Evolutionary conservation across 1,140 invertebrate genomes (phyloP).

Genomic region (Drosophila guanche): DNA sequence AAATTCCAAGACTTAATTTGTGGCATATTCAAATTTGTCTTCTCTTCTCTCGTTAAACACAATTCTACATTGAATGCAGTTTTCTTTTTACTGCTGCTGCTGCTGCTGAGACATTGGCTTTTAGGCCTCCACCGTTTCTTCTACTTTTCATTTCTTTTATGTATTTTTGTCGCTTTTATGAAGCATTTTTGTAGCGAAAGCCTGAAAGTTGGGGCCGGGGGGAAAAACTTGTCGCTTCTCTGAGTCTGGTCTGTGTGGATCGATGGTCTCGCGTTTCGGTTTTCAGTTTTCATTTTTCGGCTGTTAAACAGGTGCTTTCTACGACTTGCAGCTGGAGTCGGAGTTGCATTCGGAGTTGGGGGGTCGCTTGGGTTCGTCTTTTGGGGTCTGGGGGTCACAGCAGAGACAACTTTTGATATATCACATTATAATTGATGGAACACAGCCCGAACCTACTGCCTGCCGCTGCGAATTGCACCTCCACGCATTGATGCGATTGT

Average conservation of each 20-base stretch:
- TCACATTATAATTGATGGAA: constrained; percentile 77
- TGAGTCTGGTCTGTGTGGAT: too few relatives aligned
- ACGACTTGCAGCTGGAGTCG: constrained; percentile 17
- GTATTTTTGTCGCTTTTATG: constrained; percentile 63
- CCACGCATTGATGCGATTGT: constrained; percentile 49
- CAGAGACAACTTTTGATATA: constrained; percentile 66
- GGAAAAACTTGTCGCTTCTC: constrained; percentile 70
- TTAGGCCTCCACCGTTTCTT: constrained; percentile 36
- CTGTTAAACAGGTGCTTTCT: constrained; percentile 76
- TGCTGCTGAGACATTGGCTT: constrained; percentile 2
- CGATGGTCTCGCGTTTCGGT: constrained; percentile 31
- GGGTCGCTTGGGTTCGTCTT: constrained; percentile 4
- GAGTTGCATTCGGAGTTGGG: constrained; percentile 7
- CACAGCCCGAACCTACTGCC: constrained; percentile 10
- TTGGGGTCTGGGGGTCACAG: constrained; percentile 32
- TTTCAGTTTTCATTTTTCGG: constrained; percentile 47
- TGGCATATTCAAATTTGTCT: constrained; percentile 66
- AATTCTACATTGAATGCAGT: constrained; percentile 64
- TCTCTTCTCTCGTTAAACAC: constrained; percentile 17
- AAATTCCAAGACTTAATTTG: constrained; percentile 72
- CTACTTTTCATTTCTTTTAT: constrained; percentile 37
- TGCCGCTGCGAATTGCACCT: constrained; percentile 47
- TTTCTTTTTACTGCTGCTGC: constrained; percentile 21
- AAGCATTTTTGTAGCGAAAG: constrained; percentile 81
- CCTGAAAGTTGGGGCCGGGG: constrained; percentile 6